Evolutionary conservation across 2,888 invertebrate genomes (phyloP).

Genomic region (Erebia palarica): DNA sequence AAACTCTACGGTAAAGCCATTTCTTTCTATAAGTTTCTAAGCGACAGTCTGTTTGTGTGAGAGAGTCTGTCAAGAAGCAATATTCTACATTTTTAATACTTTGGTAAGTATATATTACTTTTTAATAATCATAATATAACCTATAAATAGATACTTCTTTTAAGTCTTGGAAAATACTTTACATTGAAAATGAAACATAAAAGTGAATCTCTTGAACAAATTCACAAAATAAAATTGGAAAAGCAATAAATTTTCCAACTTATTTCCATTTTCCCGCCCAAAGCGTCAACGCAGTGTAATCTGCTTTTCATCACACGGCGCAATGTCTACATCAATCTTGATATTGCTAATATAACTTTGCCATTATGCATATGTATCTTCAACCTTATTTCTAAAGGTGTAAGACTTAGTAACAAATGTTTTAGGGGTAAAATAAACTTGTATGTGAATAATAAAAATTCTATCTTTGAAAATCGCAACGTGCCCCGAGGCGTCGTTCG

Average conservation of each 20-base stretch:
- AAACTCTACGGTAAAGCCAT: no score
- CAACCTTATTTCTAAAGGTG: slow-evolving; percentile 38
- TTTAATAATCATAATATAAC: no score
- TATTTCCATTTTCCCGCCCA: slow-evolving; percentile 66
- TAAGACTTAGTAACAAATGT: slow-evolving; percentile 10
- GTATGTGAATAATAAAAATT: slow-evolving; percentile 55
- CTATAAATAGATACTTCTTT: no score
- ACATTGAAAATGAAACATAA: not conserved
- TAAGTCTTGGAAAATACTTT: no score
- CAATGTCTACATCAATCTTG: slow-evolving; percentile 67
- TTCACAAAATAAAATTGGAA: slow-evolving; percentile 24
- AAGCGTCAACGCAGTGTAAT: slow-evolving; percentile 67
- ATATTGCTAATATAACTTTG: slow-evolving; percentile 44
- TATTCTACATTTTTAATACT: no score
- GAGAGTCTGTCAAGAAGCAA: no score
- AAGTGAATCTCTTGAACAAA: not conserved
- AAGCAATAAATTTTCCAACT: slow-evolving; percentile 46
- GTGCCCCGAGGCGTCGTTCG: slow-evolving; percentile 63
- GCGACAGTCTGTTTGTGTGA: no score
- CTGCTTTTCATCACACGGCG: slow-evolving; percentile 64
- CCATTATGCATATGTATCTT: slow-evolving; percentile 38
- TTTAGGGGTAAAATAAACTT: slow-evolving; percentile 29
- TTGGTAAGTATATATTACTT: no score
- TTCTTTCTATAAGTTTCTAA: no score
- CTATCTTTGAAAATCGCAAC: slow-evolving; percentile 64